Evolutionary conservation across 2,888 invertebrate genomes (phyloP).

Genomic region (Ramazzottius varieornatus): DNA sequence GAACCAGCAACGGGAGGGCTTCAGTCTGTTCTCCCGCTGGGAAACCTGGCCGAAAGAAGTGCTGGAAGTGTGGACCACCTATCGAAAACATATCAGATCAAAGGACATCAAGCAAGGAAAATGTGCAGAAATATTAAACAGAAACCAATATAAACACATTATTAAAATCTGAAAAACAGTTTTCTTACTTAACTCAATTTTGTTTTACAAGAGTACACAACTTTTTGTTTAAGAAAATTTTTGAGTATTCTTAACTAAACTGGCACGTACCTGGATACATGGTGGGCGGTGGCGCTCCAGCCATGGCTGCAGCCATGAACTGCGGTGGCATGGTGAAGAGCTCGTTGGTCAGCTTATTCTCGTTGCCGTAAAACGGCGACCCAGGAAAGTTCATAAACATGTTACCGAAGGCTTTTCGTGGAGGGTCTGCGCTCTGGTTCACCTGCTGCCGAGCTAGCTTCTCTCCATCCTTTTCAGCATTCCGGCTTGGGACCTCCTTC

Average conservation of each 20-base stretch:
- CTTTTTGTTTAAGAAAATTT: too few relatives aligned
- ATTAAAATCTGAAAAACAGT: too few relatives aligned
- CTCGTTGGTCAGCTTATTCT: background rate
- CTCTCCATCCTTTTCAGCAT: too few relatives aligned
- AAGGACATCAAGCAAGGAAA: too few relatives aligned
- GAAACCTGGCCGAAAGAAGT: conserved; percentile 5
- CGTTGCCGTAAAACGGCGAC: background rate
- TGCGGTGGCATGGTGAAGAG: background rate
- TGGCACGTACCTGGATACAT: too few relatives aligned
- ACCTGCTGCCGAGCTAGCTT: background rate
- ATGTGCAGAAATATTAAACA: too few relatives aligned
- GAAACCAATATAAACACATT: too few relatives aligned
- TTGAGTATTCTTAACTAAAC: too few relatives aligned
- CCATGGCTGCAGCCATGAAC: conserved; percentile 16
- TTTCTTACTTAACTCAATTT: too few relatives aligned
- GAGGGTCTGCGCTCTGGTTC: background rate
- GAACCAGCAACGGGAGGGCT: conserved; percentile 73
- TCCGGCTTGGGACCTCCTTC: background rate
- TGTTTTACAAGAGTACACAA: too few relatives aligned
- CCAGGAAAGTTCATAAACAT: background rate
- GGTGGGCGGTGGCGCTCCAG: conserved; percentile 5
- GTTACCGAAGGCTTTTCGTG: background rate
- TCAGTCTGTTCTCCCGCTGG: conserved; percentile 25
- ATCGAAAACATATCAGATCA: too few relatives aligned
- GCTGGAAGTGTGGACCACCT: conserved; percentile 4